A percentile compares a stretch with the other conserved stretches of the same genome.
These are phyloP conservation scores for Leptopterna dolabrata DNA, from an alignment of 2,888 invertebrate genomes.

Conservation along the genomic window DNA sequence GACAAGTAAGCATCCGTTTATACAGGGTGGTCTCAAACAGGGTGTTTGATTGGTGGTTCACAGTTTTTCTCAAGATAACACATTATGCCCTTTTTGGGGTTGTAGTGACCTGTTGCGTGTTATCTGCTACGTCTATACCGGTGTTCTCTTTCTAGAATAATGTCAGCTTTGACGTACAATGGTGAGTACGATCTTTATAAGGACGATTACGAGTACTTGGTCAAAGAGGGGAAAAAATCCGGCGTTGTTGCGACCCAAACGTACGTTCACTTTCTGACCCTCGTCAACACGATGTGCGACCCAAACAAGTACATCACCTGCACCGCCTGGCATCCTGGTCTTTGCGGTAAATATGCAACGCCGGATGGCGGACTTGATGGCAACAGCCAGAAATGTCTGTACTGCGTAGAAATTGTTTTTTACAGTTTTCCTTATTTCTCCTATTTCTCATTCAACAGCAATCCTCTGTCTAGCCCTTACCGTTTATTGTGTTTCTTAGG, in stretches of 20 bases:
- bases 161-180: conserved; percentile 59
- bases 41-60: no score
- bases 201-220: conserved; percentile 61
- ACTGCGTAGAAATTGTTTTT: no score
- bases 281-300: conserved; percentile 64
- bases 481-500: conserved; percentile 48
- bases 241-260: conserved; percentile 11
- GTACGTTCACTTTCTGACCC: conserved; percentile 64
- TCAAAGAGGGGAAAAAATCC: conserved; percentile 41
- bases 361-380: not conserved
- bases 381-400: not conserved
- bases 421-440: no score
- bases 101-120: no score
- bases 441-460: no score
- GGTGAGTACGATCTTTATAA: conserved; percentile 61
- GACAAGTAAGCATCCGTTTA: conserved; percentile 55
- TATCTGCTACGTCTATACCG: no score
- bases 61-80: no score
- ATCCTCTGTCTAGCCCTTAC: no score
- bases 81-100: no score
- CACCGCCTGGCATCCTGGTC: conserved; percentile 65
- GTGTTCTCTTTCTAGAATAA: conserved; percentile 23
- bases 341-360: conserved; percentile 57
- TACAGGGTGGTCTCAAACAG: no score
- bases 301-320: conserved; percentile 64